Conservation (phyloP, 2,113 vertebrate species). For the Oostethus manadensis region DNA sequence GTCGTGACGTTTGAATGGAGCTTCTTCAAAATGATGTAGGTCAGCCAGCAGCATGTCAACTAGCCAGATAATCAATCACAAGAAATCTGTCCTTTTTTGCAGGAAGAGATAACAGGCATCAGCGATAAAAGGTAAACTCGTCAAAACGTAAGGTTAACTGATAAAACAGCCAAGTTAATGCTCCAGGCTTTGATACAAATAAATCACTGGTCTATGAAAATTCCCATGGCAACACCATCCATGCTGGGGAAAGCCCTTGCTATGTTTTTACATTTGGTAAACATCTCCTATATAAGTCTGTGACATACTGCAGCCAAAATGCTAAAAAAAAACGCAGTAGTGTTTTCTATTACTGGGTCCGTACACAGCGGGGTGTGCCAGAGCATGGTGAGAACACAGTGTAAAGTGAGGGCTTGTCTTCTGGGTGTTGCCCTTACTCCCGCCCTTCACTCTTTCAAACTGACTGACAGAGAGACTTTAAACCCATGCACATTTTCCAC, state of each 20-base stretch:
- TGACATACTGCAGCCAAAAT: neutral
- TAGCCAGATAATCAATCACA: slow-evolving; percentile 18
- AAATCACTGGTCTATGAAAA: slow-evolving; percentile 3
- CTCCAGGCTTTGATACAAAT: neutral
- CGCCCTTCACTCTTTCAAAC: slow-evolving; percentile 42
- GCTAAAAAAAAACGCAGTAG: slow-evolving; percentile 9
- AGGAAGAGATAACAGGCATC: slow-evolving; percentile 11
- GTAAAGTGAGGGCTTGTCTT: slow-evolving; percentile 28
- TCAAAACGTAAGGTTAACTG: slow-evolving; percentile 11
- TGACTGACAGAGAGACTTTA: slow-evolving; percentile 42
- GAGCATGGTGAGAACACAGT: slow-evolving; percentile 35
- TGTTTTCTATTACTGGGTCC: slow-evolving; percentile 10
- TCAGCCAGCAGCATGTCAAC: slow-evolving; percentile 15
- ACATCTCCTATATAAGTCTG: neutral
- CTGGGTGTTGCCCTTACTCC: slow-evolving; percentile 22
- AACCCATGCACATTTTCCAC: slow-evolving; percentile 20
- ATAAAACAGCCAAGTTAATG: slow-evolving; percentile 11
- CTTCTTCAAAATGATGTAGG: slow-evolving; percentile 14
- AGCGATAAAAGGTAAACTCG: slow-evolving; percentile 4
- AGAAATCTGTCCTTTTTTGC: slow-evolving; percentile 6
- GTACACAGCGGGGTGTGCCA: neutral
- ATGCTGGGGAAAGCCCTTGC: neutral
- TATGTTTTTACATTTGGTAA: neutral
- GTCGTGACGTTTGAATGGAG: neutral
- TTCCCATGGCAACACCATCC: slow-evolving; percentile 19